Percentiles rank a stretch among this genome's conserved stretches.
phyloP scores from a whole-genome alignment of 2,888 invertebrate species.

The Hypselothyrea guttata region DNA sequence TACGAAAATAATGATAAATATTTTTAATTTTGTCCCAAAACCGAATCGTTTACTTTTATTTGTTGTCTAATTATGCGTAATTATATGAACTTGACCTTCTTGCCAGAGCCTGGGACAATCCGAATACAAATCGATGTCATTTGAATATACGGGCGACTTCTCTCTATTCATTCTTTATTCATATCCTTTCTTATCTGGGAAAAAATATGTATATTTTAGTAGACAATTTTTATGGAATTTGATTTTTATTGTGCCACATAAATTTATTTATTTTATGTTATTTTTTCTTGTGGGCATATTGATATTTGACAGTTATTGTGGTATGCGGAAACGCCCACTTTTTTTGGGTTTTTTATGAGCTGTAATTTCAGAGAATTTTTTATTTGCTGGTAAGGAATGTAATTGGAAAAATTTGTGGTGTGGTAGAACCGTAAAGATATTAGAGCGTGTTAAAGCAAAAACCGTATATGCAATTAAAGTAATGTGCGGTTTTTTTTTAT shows the following conservation, averaged over 20 bases:
- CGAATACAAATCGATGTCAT: conserved; percentile 24
- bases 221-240: conserved; percentile 62
- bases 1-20: conserved; percentile 42
- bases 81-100: conserved; percentile 71
- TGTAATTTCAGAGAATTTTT: conserved; percentile 35
- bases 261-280: conserved; percentile 59
- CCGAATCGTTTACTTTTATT: conserved; percentile 28
- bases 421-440: neutral
- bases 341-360: conserved; percentile 41
- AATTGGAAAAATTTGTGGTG: conserved; percentile 13
- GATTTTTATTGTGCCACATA: conserved; percentile 70
- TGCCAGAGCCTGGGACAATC: conserved; percentile 1
- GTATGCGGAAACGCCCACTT: conserved; percentile 66
- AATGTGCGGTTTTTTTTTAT: too few species aligned
- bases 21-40: conserved; percentile 22
- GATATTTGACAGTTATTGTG: conserved; percentile 72
- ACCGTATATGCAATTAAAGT: too few species aligned
- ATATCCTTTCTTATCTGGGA: conserved; percentile 45
- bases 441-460: too few species aligned
- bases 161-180: conserved; percentile 18
- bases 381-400: conserved; percentile 21
- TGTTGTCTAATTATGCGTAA: conserved; percentile 68
- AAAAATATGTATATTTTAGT: too few species aligned
- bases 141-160: conserved; percentile 57
- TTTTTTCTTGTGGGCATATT: conserved; percentile 47